Base-by-base conservation (phyloP, 2,797 vertebrate species). In the Arrhamphus sclerolepis region DNA sequence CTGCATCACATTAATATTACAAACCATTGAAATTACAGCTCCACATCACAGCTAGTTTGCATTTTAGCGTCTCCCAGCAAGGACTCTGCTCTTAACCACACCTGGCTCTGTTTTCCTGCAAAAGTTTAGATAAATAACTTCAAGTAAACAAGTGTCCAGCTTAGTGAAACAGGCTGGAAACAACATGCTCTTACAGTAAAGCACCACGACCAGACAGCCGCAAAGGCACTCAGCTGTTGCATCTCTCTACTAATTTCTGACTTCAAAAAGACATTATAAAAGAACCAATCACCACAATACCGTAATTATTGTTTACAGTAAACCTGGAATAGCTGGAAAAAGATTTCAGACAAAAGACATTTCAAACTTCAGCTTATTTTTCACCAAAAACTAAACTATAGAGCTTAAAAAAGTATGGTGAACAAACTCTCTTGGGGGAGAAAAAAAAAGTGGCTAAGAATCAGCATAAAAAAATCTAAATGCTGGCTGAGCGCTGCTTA, bases 221-320 rank as follows among this genome's bases (percentile, higher is more conserved):
- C 9, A 1, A 54, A 72, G 51, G 38, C 21, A 10, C 48, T 66
- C 38, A 22, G 62, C 69, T 31, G 56, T 72, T 46, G 21, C 61
- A 74, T 72, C 65, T 65, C 47, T 50, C 63, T 8, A 44, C 56
- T 76, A 56, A 72, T 68, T 66, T 61, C 47, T 41, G 44, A 17
- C 69, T 72, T 78, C 60, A 76, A 79, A 81, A 48, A 24, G 29
- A 34, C 24, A 62, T 56, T 38, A 52, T 29, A 77, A 56, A 43
- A 62, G 28, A 62, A 72, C 68, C 61, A 67, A 54, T 58, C 62
- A 62, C 49, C 34, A 47, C 29, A 60, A 58, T 65, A 29, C 34
- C 62, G 39, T 61, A 83, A 84, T 82, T 78, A 69, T 31, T 81
- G 80, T 76, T 80, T 84, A 81, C 59, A 60, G 55, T 47, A 19